Base-by-base conservation (phyloP, 2,797 vertebrate species). In the Anabacerthia variegaticeps region DNA sequence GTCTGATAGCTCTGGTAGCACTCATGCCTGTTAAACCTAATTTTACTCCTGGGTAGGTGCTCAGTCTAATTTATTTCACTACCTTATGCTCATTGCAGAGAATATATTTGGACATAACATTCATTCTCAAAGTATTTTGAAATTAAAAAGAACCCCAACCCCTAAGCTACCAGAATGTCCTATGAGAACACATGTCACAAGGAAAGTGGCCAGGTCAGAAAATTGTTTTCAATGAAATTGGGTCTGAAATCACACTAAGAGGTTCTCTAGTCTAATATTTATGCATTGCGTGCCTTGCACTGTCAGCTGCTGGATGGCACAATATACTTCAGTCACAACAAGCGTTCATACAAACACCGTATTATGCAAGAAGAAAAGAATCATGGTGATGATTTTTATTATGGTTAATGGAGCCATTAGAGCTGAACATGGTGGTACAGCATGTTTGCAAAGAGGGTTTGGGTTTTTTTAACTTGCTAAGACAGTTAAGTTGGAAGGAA, bases 21-120 rank as follows among this genome's bases (percentile, higher is more conserved):
- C 27, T 96, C 68, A 69, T 65, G 54, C 14, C 44, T 88, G 30
- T 93, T 94, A 94, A 95, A 76, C 10, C 32, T 79, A 66, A 95
- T 97, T 96, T 96, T 93, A 89, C 85, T 86, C 88, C 67, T 95
- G 54, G 21, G 22, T 89, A 89, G 56, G 54, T 95, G 81, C 81
- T 77, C 89, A 48, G 24, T 87, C 88, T 88, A 86, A 95, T 91
- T 90, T 92, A 91, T 96, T 96, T 96, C 55, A 71, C 21, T 75
- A 51, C 34, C 26, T 72, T 88, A 75, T 71, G 49, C 39, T 89
- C 94, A 92, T 87, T 89, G 67, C 71, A 89, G 73, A 80, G 86
- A 95, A 89, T 83, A 63, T 37, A 85, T 48, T 43, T 91, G 28
- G 78, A 32, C 44, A 43, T 88, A 92, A 75, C 22, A 62, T 85